These are phyloP conservation scores for Eptesicus fuscus DNA, from an alignment of 2,113 vertebrate genomes.

Conservation along the genomic window DNA sequence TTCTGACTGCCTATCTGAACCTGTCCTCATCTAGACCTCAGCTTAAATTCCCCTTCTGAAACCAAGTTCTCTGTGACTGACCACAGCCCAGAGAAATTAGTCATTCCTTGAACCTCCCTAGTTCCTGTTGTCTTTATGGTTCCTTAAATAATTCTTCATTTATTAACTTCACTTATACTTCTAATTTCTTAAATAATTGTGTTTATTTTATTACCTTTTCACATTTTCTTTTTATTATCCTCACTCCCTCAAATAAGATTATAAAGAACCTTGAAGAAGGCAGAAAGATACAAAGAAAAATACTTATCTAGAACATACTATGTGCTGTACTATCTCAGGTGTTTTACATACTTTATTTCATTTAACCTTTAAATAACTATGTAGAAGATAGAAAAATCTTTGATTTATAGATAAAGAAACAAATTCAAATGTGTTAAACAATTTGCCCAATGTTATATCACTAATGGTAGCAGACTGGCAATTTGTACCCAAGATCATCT, in stretches of 20 bases:
- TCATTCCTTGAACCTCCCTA: not conserved
- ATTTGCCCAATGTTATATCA: not conserved
- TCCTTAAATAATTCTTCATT: not conserved
- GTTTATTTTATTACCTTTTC: conserved; percentile 21
- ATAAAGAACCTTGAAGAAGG: conserved; percentile 35
- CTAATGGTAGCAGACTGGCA: not conserved
- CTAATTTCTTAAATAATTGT: conserved; percentile 18
- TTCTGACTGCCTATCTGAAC: not conserved
- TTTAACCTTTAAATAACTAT: conserved; percentile 15
- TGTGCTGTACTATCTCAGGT: not conserved
- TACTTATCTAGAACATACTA: not conserved
- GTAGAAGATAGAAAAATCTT: not conserved
- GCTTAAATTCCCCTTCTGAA: conserved; percentile 16
- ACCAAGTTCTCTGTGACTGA: conserved; percentile 15
- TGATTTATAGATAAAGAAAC: conserved; percentile 28
- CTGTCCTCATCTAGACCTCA: not conserved
- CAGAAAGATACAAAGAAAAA: not conserved
- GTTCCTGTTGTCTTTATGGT: not conserved
- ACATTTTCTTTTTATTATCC: conserved; percentile 23
- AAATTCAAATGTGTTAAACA: not conserved
- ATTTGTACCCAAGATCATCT: not conserved
- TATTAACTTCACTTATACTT: not conserved
- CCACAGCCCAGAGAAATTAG: not conserved
- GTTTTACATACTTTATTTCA: conserved; percentile 4
- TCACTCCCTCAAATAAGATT: not conserved